phyloP scores from a whole-genome alignment of 1,140 invertebrate genomes.

The Hycleus cichorii region DNA sequence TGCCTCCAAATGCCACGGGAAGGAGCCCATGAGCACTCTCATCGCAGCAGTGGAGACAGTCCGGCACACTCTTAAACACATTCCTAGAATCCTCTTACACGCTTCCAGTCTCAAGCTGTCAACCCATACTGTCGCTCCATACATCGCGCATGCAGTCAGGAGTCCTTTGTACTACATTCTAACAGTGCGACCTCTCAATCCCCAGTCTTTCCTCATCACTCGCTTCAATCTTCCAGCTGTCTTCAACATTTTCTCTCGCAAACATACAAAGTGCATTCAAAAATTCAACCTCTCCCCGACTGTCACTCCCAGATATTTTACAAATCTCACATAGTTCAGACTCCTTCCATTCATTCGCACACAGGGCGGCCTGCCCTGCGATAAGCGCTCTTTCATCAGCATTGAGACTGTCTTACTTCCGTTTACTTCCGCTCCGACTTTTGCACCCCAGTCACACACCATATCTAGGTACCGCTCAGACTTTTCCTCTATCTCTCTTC shows the following conservation, averaged over 20 bases:
- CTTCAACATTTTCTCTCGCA: too few species aligned
- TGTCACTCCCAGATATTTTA: too few species aligned
- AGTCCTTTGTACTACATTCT: conserved; percentile 1
- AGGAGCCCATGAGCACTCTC: conserved; percentile 13
- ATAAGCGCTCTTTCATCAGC: too few species aligned
- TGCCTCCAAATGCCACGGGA: conserved; percentile 20
- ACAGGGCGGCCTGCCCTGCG: too few species aligned
- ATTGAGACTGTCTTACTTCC: too few species aligned
- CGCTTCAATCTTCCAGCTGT: neutral
- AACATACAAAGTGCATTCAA: too few species aligned
- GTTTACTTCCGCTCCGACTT: too few species aligned
- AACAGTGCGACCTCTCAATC: conserved; percentile 23
- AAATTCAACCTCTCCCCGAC: too few species aligned
- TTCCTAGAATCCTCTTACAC: neutral
- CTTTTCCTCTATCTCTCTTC: conserved; percentile 24
- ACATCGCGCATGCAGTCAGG: neutral
- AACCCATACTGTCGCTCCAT: too few species aligned
- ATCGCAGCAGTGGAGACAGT: conserved; percentile 23
- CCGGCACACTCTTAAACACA: conserved; percentile 20
- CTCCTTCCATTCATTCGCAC: too few species aligned
- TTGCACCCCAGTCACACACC: too few species aligned
- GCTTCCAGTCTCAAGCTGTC: neutral
- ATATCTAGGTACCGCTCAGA: neutral
- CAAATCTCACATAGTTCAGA: too few species aligned
- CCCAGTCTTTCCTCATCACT: conserved; percentile 16